phyloP scores from a whole-genome alignment of 2,797 vertebrate species.

The Hippopotamyrus pictus region DNA sequence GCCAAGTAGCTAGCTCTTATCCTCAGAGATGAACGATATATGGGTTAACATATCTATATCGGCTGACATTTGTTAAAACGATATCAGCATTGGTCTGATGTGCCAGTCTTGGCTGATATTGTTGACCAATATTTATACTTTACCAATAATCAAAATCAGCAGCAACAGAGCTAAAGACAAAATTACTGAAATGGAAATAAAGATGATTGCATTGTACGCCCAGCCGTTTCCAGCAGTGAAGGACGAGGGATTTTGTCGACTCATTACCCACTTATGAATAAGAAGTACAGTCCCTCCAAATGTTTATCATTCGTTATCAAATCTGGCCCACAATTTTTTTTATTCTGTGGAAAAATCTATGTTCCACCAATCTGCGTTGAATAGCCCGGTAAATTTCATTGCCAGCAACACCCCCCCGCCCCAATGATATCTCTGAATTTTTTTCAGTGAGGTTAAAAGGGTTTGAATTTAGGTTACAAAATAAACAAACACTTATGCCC shows the following conservation, averaged over 20 bases:
- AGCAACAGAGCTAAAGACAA: neutral
- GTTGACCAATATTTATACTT: neutral
- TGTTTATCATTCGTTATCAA: neutral
- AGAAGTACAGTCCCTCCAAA: neutral
- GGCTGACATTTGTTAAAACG: neutral
- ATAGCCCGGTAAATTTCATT: neutral
- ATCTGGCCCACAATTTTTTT: neutral
- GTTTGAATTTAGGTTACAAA: neutral
- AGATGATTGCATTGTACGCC: neutral
- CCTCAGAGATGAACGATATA: neutral
- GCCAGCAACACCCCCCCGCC: neutral
- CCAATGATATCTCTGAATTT: neutral
- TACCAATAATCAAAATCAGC: neutral
- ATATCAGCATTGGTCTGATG: neutral
- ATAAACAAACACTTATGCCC: neutral
- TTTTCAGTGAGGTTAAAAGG: neutral
- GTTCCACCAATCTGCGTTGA: neutral
- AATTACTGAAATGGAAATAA: neutral
- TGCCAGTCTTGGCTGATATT: neutral
- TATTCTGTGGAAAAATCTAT: neutral
- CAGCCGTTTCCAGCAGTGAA: neutral
- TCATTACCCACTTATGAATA: neutral
- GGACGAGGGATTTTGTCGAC: neutral
- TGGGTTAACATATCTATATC: neutral
- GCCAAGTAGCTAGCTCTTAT: neutral